Evolutionary conservation across 1,140 invertebrate species (phyloP), one percentile per base, ranked within the genome.

Genomic region (Dolichoris vasculosae): DNA sequence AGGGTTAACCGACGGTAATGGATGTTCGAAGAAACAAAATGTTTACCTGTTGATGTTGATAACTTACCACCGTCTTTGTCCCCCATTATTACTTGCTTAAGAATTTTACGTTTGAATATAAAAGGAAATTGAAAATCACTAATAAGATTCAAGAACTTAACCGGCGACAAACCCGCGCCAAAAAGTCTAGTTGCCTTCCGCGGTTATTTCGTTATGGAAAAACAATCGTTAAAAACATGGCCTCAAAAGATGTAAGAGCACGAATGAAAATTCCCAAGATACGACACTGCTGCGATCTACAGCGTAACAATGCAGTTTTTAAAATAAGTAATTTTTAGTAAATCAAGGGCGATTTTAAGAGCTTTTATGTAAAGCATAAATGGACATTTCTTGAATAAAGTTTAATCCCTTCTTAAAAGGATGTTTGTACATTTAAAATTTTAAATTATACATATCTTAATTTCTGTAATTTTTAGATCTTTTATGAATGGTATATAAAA

Each of bases 21-120:
- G 9, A 43, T 7, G 26, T 13, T 26, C 38, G 8, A 8, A 73
- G 26, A 43, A 43, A 73, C 11, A 35, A 43, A 43, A 7, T 4
- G 4, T 35, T 30, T 35, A 55, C 8, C 3, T 59, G 63, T 23
- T 69, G 35, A 26, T 71, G 46, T 77, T 78, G 13, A 67, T 64
- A 71, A 83, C 90, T 91, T 87, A 92, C 92, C 92, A 48, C 91
- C 91, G 83, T 92, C 92, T 80, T 90, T 90, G 80, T 90, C 90
- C 20, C 86, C 90, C 90, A 90, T 90, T 87, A 55, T 76, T 76
- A 30, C 9, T 67, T 17, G n/a, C 30, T 73, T 9, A 17, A 67
- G 59, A 26, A 83, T 48, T 77, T 81, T 51, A 35, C 26, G 9
- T 77, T 51, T 35, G 1, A 11, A 38, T 15, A 30, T 38, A 78